phyloP scores from a whole-genome alignment of 1,140 invertebrate genomes.

The Orchestia grillus region DNA sequence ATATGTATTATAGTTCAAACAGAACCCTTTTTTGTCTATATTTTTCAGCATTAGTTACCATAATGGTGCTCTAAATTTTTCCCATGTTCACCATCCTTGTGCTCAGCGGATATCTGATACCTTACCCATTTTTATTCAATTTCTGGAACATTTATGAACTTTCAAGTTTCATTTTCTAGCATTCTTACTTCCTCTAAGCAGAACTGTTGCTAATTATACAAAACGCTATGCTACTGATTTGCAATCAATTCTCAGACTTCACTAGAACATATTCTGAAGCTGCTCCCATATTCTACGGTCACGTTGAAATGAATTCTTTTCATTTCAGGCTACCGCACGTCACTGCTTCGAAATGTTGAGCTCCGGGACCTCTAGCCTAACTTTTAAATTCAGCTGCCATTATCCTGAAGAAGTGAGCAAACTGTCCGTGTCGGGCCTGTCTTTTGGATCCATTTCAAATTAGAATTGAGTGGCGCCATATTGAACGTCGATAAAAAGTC shows the following conservation, averaged over 20 bases:
- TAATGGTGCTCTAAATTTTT: too few relatives aligned
- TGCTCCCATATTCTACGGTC: neutral
- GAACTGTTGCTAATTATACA: neutral
- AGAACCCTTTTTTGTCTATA: too few relatives aligned
- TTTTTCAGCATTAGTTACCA: too few relatives aligned
- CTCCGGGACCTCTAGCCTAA: neutral
- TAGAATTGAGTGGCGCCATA: constrained; percentile 42
- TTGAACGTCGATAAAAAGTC: constrained; percentile 37
- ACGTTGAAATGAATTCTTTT: neutral
- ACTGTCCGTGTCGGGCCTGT: constrained; percentile 8
- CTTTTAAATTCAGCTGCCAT: constrained; percentile 25
- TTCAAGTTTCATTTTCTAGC: neutral
- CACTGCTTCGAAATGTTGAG: neutral
- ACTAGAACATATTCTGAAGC: neutral
- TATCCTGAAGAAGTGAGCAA: constrained; percentile 39
- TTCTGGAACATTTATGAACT: neutral
- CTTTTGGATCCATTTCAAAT: constrained; percentile 51
- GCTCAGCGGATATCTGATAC: neutral
- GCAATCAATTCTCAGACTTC: neutral
- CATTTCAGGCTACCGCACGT: neutral
- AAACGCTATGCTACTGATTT: neutral
- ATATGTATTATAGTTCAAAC: too few relatives aligned
- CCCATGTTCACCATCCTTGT: too few relatives aligned
- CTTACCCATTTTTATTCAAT: neutral
- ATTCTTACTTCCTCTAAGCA: neutral